Evolutionary conservation across 2,888 invertebrate species (phyloP), one percentile per base, ranked within the genome.

Genomic region (Platycheirus rosarum): DNA sequence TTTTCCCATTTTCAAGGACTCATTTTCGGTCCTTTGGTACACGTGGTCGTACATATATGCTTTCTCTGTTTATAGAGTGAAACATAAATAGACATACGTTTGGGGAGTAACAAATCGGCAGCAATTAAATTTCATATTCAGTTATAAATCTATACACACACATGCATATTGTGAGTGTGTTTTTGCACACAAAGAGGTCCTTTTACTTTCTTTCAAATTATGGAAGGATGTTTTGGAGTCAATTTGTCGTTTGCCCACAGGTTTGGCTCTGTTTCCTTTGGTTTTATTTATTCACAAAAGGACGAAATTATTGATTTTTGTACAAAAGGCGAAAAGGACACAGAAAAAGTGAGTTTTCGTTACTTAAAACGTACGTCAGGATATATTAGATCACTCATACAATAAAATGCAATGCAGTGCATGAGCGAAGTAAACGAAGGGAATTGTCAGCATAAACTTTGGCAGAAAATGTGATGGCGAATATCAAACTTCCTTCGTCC

Each of bases 291-390:
- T 60, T 60, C 60, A 60, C 26, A 37, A 42, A 60, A 40, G 55
- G 80, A 70, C 76, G 32, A 70, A 65, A 66, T 70, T 80, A 80
- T 80, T 66, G 80, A 80, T 80, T 80, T 75, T 80, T 75, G 66
- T 65, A 20, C 35, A 8, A 42, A 32, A 46, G n/a, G 26, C 14
- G 32, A 53, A 53, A 53, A 20, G 26, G 0, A 8, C 9, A 35
- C 7, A 0, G 8, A 37, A 14, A 13, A 51, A 44, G 65, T 60
- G 51, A 49, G 46, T 16, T 60, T 69, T 23, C 42, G 74, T 80
- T 80, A 80, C 80, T 80, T 46, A 18, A 80, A 80, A 71, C 66
- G 65, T 76, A 80, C 80, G 70, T 65, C 20, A 60, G 46, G 32
- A 53, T 44, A 8, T 32, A 26, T 11, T n/a, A 26, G 18, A 42